phyloP scores from a whole-genome alignment of 2,113 vertebrate species.

The Panthera uncia region DNA sequence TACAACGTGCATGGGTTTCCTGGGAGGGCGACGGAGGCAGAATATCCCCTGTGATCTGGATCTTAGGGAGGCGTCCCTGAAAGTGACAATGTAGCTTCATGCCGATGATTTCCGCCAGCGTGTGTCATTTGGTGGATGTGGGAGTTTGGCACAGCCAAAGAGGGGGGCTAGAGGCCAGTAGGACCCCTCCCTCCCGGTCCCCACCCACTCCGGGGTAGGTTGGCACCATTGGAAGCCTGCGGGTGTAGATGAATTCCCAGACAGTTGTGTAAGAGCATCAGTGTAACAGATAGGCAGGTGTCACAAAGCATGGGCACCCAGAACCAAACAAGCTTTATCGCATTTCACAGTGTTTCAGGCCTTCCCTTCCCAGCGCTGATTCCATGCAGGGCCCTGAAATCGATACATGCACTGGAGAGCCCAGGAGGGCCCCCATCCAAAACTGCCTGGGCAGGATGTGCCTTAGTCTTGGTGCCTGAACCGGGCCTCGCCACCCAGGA shows the following conservation, averaged over 20 bases:
- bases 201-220: slow-evolving; percentile 39
- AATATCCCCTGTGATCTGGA: neutral
- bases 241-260: slow-evolving; percentile 66
- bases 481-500: neutral
- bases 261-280: slow-evolving; percentile 69
- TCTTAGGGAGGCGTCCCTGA: neutral
- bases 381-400: slow-evolving; percentile 40
- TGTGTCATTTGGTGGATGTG: neutral
- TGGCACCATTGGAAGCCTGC: neutral
- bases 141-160: neutral
- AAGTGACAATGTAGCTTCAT: neutral
- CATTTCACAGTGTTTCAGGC: slow-evolving; percentile 71
- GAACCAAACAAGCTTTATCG: slow-evolving; percentile 59
- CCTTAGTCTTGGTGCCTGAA: neutral
- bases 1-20: neutral
- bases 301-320: slow-evolving; percentile 34
- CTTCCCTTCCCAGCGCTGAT: neutral
- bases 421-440: slow-evolving; percentile 18
- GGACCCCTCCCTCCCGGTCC: neutral
- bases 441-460: neutral
- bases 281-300: slow-evolving; percentile 68
- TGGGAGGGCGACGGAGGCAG: neutral
- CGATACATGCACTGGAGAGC: neutral
- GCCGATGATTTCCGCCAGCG: neutral
- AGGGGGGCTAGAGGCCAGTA: neutral